Evolutionary conservation across 2,888 invertebrate species (phyloP).

Genomic region (Netelia inedita): DNA sequence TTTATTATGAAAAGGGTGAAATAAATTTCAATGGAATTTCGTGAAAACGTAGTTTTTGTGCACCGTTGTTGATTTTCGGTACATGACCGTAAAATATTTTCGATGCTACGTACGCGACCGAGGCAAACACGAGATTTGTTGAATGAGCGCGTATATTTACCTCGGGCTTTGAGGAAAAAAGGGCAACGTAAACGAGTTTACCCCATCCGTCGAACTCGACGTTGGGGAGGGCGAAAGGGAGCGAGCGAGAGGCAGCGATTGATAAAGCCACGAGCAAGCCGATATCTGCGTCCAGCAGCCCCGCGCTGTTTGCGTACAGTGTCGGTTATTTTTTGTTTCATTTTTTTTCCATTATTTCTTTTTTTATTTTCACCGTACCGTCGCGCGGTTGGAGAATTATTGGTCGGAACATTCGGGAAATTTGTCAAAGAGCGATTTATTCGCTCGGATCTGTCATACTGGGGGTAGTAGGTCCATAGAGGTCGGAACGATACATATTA

Average conservation of each 20-base stretch:
- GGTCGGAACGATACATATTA: neutral
- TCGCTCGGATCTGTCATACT: constrained; percentile 63
- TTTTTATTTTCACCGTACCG: neutral
- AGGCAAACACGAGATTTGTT: too few species aligned
- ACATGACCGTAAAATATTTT: too few species aligned
- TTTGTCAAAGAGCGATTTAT: constrained; percentile 69
- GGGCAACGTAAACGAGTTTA: constrained; percentile 24
- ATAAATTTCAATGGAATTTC: too few species aligned
- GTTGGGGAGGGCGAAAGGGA: neutral
- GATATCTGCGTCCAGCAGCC: constrained; percentile 18
- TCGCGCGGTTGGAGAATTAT: constrained; percentile 55
- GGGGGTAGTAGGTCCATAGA: constrained; percentile 5
- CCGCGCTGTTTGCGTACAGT: neutral
- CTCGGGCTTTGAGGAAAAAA: neutral
- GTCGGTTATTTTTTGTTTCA: constrained; percentile 25
- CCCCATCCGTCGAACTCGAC: neutral
- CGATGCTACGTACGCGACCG: too few species aligned
- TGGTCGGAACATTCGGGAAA: constrained; percentile 60
- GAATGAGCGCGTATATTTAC: too few species aligned
- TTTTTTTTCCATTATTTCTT: neutral
- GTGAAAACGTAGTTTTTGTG: too few species aligned
- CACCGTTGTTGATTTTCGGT: too few species aligned
- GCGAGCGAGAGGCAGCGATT: constrained; percentile 27
- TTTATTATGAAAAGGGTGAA: too few species aligned
- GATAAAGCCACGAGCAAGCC: constrained; percentile 39